These are phyloP conservation scores for Chlorops oryzae DNA, from an alignment of 1,140 invertebrate genomes.

Conservation along the genomic window DNA sequence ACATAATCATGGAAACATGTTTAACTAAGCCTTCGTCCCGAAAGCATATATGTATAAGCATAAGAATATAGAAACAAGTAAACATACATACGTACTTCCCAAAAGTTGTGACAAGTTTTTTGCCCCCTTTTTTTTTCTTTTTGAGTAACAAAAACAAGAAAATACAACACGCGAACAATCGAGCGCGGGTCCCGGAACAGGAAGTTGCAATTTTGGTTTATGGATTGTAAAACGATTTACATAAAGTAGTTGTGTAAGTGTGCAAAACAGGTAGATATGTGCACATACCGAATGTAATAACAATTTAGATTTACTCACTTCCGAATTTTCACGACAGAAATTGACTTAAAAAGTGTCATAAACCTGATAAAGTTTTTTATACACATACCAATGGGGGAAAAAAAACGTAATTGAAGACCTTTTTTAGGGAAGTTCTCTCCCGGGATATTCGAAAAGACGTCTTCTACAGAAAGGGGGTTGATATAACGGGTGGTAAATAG, in stretches of 20 bases:
- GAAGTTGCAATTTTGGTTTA: conserved; percentile 11
- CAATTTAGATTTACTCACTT: not conserved
- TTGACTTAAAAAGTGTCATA: not conserved
- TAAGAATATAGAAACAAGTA: too few species aligned
- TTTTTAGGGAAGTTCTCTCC: too few species aligned
- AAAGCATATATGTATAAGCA: too few species aligned
- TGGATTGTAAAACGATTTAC: conserved; percentile 2
- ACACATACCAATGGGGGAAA: too few species aligned
- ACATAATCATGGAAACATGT: too few species aligned
- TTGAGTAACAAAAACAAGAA: not conserved
- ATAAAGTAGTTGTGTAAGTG: not conserved
- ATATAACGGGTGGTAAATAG: too few species aligned
- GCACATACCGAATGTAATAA: conserved; percentile 1
- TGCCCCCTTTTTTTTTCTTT: conserved; percentile 2
- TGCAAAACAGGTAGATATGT: not conserved
- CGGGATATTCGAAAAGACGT: too few species aligned
- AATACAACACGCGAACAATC: not conserved
- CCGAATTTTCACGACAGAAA: not conserved
- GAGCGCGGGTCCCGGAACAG: not conserved
- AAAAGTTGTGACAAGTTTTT: conserved; percentile 1
- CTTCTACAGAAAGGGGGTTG: too few species aligned
- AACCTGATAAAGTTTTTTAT: too few species aligned
- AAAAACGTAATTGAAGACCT: too few species aligned
- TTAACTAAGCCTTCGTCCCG: too few species aligned
- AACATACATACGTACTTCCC: too few species aligned